Evolutionary conservation across 2,888 invertebrate genomes (phyloP).

Genomic region (Leptodirus hochenwartii): DNA sequence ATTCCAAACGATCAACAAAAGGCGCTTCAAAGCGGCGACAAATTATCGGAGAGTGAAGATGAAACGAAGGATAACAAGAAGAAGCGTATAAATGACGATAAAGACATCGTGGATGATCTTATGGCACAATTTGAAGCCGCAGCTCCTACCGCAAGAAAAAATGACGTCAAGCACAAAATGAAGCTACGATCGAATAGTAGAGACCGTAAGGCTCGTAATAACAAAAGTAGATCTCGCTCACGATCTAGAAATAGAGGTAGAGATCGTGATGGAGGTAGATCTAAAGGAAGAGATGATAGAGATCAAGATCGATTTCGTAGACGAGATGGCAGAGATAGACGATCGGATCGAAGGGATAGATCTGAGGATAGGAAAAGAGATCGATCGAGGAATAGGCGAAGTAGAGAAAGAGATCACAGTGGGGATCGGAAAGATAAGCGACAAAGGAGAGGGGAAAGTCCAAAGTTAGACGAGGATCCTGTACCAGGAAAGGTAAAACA

Average conservation of each 20-base stretch:
- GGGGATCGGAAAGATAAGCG: constrained; percentile 8
- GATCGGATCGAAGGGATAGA: constrained; percentile 7
- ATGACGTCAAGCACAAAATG: too few relatives aligned
- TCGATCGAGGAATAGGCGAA: constrained; percentile 8
- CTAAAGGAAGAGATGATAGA: constrained; percentile 13
- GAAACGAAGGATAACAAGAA: constrained; percentile 17
- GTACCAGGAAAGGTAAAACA: constrained; percentile 57
- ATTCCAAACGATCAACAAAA: constrained; percentile 54
- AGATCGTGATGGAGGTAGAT: constrained; percentile 13
- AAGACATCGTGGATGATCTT: constrained; percentile 50
- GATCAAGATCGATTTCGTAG: constrained; percentile 7
- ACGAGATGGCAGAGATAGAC: constrained; percentile 11
- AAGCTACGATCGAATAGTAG: too few relatives aligned
- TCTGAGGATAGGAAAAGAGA: constrained; percentile 9
- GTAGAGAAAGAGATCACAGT: constrained; percentile 7
- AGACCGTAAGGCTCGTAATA: too few relatives aligned
- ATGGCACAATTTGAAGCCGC: constrained; percentile 76
- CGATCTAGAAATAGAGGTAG: constrained; percentile 18
- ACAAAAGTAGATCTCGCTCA: constrained; percentile 13
- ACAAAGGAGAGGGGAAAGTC: constrained; percentile 22
- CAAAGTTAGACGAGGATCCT: constrained; percentile 51
- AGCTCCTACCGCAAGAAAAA: constrained; percentile 42
- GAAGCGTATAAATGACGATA: constrained; percentile 16
- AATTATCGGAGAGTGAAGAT: constrained; percentile 14
- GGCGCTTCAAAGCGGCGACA: constrained; percentile 25